Evolutionary conservation across 2,888 invertebrate species (phyloP), one percentile per base, ranked within the genome.

Genomic region (Tachystola acroxantha): DNA sequence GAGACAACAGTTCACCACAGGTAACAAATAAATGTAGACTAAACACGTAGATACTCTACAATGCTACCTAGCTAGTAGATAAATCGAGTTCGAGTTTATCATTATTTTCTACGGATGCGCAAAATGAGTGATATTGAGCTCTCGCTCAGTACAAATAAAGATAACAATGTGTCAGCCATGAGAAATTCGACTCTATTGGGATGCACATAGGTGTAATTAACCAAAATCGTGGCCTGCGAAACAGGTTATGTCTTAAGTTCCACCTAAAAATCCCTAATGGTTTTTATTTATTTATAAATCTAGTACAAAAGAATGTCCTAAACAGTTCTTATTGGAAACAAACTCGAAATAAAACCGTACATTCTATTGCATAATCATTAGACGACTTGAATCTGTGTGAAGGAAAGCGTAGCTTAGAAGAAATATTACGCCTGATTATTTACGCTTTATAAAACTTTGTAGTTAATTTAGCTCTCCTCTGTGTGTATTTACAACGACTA

Each of bases 321-420:
- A n/a, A n/a, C n/a, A n/a, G n/a, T n/a, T n/a, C n/a, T n/a, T n/a
- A n/a, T 3, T 20, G 20, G 20, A 20, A 20, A 20, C 9, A n/a
- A n/a, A 20, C 20, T 20, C 20, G 9, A 20, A 2, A n/a, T n/a
- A n/a, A n/a, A n/a, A n/a, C 24, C 9, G 1, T 24, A n/a, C 24
- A n/a, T 7, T 27, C 26, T 37, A 43, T 59, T 64, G 61, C 61
- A 55, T 64, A 65, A 64, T 53, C 48, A 47, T 47, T 38, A 28
- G 11, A 39, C 11, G 57, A 39, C 55, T 55, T 57, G 55, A 57
- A 50, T 49, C 45, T 39, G 38, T 37, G 40, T 29, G 41, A 35
- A 32, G 36, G 32, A 37, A 36, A 30, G 2, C n/a, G n/a, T n/a
- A 24, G 24, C 24, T 4, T 24, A 24, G 1, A n/a, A n/a, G n/a